phyloP scores from a whole-genome alignment of 2,888 invertebrate genomes.

The Dryomyza anilis region DNA sequence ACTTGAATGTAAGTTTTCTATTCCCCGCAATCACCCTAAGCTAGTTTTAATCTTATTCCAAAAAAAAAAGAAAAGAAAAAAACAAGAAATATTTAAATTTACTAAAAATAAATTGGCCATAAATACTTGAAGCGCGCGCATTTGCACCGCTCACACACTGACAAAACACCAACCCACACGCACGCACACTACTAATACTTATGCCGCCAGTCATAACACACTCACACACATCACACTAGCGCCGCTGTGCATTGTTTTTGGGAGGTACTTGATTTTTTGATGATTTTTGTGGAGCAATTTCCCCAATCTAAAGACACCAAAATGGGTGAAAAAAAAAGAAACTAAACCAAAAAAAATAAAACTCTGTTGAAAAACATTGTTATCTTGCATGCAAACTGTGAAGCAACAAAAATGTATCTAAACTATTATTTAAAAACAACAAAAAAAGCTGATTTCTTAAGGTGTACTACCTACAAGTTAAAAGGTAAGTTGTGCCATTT shows the following conservation, averaged over 20 bases:
- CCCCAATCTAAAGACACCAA: too few relatives aligned
- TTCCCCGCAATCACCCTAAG: background rate
- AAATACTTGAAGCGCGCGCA: too few relatives aligned
- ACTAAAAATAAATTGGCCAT: background rate
- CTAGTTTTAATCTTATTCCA: background rate
- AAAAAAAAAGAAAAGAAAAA: conserved; percentile 19
- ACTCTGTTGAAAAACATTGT: background rate
- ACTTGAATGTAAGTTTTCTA: conserved; percentile 70
- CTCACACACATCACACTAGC: conserved; percentile 14
- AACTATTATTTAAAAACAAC: too few relatives aligned
- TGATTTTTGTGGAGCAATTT: conserved; percentile 60
- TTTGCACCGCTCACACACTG: too few relatives aligned
- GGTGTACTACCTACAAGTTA: too few relatives aligned
- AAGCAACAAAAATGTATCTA: too few relatives aligned
- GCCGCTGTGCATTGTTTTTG: conserved; percentile 8
- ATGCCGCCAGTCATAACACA: background rate
- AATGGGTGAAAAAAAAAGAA: too few relatives aligned
- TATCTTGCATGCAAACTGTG: background rate
- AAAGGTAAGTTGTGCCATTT: too few relatives aligned
- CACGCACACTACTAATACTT: conserved; percentile 18
- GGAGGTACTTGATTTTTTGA: conserved; percentile 44
- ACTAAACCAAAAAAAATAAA: too few relatives aligned
- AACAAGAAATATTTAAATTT: conserved; percentile 32
- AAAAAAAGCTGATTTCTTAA: too few relatives aligned
- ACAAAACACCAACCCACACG: conserved; percentile 18